phyloP scores from a whole-genome alignment of 2,888 invertebrate species.

The Pomacea canaliculata region DNA sequence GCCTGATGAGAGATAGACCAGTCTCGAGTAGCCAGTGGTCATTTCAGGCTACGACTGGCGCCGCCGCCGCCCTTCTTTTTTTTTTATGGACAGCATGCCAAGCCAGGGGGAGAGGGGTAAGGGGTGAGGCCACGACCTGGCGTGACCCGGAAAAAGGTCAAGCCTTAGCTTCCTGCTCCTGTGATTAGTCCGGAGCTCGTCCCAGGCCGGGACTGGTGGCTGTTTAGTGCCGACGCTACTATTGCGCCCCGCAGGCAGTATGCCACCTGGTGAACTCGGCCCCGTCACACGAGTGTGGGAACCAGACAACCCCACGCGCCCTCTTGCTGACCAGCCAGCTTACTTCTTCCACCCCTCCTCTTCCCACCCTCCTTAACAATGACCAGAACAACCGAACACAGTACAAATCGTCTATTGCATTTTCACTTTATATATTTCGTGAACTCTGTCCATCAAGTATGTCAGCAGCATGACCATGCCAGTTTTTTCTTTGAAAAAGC shows the following conservation, averaged over 20 bases:
- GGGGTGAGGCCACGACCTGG: conserved; percentile 4
- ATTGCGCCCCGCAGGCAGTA: not conserved
- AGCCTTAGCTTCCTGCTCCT: not conserved
- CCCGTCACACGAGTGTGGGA: not conserved
- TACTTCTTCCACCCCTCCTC: not conserved
- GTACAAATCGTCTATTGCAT: too few relatives aligned
- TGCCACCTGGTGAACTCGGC: not conserved
- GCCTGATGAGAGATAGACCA: conserved; percentile 1
- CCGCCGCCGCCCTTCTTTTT: not conserved
- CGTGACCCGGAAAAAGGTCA: conserved; percentile 9
- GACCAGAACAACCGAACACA: not conserved
- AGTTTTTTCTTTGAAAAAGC: too few relatives aligned
- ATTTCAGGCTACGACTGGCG: not conserved
- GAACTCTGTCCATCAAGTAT: too few relatives aligned
- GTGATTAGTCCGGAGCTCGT: not conserved
- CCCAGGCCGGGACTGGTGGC: not conserved
- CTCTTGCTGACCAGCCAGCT: not conserved
- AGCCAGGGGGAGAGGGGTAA: too few relatives aligned
- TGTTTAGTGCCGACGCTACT: not conserved
- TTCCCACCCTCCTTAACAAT: not conserved
- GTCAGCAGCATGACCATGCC: too few relatives aligned
- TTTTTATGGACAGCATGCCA: too few relatives aligned
- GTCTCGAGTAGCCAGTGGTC: conserved; percentile 7
- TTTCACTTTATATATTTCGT: too few relatives aligned
- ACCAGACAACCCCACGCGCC: not conserved